Evolutionary conservation across 2,113 vertebrate genomes (phyloP).

Genomic region (Rhea americana): DNA sequence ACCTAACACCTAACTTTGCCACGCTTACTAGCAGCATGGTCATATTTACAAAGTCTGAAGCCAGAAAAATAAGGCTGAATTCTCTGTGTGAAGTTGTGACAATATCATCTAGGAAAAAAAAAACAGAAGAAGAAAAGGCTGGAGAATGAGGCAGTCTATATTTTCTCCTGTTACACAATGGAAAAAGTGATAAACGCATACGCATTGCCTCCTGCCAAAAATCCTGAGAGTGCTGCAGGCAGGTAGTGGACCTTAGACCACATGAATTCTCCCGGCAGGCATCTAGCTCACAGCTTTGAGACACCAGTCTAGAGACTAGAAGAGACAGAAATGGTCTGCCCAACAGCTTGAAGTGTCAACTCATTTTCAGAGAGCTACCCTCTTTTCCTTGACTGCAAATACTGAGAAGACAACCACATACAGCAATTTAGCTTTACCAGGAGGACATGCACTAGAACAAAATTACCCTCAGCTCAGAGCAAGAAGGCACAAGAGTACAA

Average conservation of each 20-base stretch:
- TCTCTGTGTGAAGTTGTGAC: not conserved
- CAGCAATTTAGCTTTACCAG: not conserved
- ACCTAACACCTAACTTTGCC: not conserved
- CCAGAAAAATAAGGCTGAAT: not conserved
- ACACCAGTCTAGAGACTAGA: not conserved
- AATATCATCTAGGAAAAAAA: not conserved
- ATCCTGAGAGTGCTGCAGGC: not conserved
- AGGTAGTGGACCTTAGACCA: not conserved
- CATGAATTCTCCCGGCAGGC: not conserved
- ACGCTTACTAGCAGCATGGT: not conserved
- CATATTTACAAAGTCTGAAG: not conserved
- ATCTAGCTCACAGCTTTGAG: not conserved
- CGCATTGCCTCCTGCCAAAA: not conserved
- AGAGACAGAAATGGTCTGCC: not conserved
- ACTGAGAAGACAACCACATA: not conserved
- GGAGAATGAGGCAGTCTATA: not conserved
- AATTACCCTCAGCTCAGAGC: accelerated
- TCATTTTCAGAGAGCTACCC: not conserved
- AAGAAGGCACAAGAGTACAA: not conserved
- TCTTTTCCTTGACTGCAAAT: not conserved
- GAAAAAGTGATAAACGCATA: not conserved
- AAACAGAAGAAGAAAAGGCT: not conserved
- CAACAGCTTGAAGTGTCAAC: not conserved
- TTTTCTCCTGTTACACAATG: not conserved
- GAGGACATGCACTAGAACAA: not conserved